Evolutionary conservation across 2,888 invertebrate species (phyloP), one percentile per base, ranked within the genome.

Genomic region (Drosophila leonis): DNA sequence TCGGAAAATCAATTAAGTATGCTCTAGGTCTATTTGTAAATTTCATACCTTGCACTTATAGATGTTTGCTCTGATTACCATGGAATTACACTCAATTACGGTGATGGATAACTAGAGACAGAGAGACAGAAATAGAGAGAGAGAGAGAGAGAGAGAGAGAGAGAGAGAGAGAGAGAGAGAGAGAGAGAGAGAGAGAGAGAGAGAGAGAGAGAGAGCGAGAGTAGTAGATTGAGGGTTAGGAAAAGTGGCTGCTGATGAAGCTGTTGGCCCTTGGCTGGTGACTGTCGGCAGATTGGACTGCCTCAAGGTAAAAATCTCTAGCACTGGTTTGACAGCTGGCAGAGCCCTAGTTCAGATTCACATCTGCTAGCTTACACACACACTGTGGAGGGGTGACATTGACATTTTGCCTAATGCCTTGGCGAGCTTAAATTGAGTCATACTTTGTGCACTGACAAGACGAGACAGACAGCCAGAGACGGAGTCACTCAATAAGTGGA

Each of bases 31-130:
- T 52, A 54, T 69, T 70, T 55, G 55, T 27, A 61, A 57, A 52
- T 69, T 54, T 49, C n/a, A 62, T 55, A 62, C 42, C 60, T 63
- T 61, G 64, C 41, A 63, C 27, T 55, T 60, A 27, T 52, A 69
- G 75, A 62, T 74, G 60, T 78, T 63, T 75, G 65, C 52, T 65
- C 52, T 80, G 79, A 75, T 72, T 73, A 85, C 72, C 66, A 63
- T 33, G 44, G 18, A 56, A 80, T 76, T 64, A 59, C 67, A 72
- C 65, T 82, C 65, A 71, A 83, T 87, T 75, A 71, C 37, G 37
- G 37, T 37, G 37, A 48, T 59, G 59, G 46, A 18, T 52, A 49
- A 7, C 31, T 37, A 4, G 15, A 24, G 39, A 37, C 2, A 27
- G 13, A 4, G 8, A 6, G 29, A 9, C 18, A 31, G 7, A 13